Base-by-base conservation (phyloP, 2,797 vertebrate species). In the Dicrostonyx torquatus region DNA sequence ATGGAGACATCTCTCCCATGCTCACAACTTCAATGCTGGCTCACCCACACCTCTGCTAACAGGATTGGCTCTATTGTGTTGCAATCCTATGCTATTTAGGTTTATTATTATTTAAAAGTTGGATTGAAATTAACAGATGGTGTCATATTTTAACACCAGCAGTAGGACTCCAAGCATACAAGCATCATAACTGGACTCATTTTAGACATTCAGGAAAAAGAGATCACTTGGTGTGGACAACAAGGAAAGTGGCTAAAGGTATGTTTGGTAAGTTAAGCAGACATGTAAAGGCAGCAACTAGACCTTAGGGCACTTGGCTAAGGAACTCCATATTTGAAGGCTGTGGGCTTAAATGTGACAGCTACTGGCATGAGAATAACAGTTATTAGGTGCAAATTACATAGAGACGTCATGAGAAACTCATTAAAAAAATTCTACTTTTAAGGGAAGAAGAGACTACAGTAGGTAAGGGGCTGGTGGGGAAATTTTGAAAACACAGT, bases 331-430 rank as follows among this genome's bases (percentile, higher is more conserved):
- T 37, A 60, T 13, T 43, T 1, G 60, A 80, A 82, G n/a, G 26
- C 73, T 83, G 55, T 82, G 82, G 80, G 77, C 68, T 94, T 86
- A 18, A 2, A 48, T 22, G 20, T 60, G 40, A 85, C 77, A 88
- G 66, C 24, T 55, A 70, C 37, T 75, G 5, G 53, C 53, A 53
- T 15, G 13, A 60, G 64, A 89, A 29, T 50, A 9, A 60, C 87
- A 72, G 66, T 55, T 94, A 80, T 92, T 87, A 89, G 87, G 17
- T 90, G 89, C 90, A 84, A 88, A 29, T 77, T 87, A 45, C 45
- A 85, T 85, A 55, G 37, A 92, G 73, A 94, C 88, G 89, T 72
- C 53, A 76, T 77, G 40, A 40, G 45, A 66, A 80, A 73, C 75
- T 20, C 20, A 37, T 80, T 80, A 40, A 55, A 37, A 58, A 24